Evolutionary conservation across 2,113 vertebrate species (phyloP), one percentile per base, ranked within the genome.

Genomic region (Nyctereutes procyonoides): DNA sequence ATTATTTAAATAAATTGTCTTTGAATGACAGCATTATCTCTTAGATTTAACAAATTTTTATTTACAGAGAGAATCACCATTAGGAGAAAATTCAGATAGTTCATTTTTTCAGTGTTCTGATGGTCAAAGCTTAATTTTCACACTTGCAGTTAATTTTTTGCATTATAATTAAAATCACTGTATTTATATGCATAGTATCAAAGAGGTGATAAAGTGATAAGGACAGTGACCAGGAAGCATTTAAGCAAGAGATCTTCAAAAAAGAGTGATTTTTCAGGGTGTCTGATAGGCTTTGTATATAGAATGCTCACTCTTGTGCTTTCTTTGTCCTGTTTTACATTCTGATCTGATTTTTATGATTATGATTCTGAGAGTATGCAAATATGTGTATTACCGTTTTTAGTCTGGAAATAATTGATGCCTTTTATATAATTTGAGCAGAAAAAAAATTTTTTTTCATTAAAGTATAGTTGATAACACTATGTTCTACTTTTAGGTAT

Each of bases 401-500:
- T 90, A 20, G 38, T 87, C n/a, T 73, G 65, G 85, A 93, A 91
- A 79, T 95, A 74, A 30, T 82, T 77, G 16, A 22, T 94, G 51
- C 6, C 71, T 63, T 88, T 95, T 65, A 51, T 17, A 6, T 79
- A 94, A 79, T 11, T 67, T 89, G 8, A 89, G 6, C 62, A 93
- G 35, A 93, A 16, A 62, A 51, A 51, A 77, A 43, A 0, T 15
- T 77, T 35, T 11, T 38, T 77, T 77, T 77, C 43, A 77, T 10
- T 77, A 28, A 63, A 63, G 62, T 28, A 30, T 77, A 30, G 74
- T 51, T 77, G 74, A 51, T 28, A 51, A 51, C 26, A 30, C 8
- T 8, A 26, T 77, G 26, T 76, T 16, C 26, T 30, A 16, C 14
- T 28, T 30, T 30, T 28, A 17, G 43, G 43, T 51, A 26, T 51